Evolutionary conservation across 2,113 vertebrate genomes (phyloP).

Genomic region (Columba livia): DNA sequence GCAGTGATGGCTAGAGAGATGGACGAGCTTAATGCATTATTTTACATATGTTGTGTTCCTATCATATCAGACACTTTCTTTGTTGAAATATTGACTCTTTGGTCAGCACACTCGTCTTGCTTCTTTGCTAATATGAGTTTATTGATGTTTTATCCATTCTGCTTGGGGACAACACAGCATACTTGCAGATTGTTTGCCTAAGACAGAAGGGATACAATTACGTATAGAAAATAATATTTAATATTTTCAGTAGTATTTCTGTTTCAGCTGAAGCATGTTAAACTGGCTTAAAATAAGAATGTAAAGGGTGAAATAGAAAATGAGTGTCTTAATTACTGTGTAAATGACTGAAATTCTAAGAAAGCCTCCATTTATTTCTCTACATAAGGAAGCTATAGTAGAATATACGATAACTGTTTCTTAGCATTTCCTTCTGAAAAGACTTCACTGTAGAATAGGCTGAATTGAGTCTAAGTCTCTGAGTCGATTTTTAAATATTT

Average conservation of each 20-base stretch:
- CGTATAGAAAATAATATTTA: neutral
- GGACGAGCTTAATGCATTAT: neutral
- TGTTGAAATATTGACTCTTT: neutral
- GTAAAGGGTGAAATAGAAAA: neutral
- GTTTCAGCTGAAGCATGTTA: neutral
- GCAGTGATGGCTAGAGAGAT: neutral
- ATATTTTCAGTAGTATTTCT: neutral
- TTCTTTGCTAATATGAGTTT: neutral
- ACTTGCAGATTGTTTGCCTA: neutral
- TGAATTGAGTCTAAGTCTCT: neutral
- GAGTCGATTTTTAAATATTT: neutral
- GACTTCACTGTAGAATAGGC: neutral
- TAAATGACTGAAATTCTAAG: neutral
- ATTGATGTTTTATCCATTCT: neutral
- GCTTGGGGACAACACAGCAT: neutral
- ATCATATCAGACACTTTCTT: neutral
- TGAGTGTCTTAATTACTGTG: neutral
- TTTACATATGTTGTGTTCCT: neutral
- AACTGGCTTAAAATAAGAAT: neutral
- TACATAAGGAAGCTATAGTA: neutral
- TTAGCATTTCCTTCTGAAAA: neutral
- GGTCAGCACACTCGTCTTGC: neutral
- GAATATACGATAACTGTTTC: neutral
- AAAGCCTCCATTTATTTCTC: neutral
- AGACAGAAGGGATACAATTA: neutral